A percentile compares a stretch with the other conserved stretches of the same genome.
phyloP scores from a whole-genome alignment of 2,888 invertebrate species.

The Stenoptilia bipunctidactyla region DNA sequence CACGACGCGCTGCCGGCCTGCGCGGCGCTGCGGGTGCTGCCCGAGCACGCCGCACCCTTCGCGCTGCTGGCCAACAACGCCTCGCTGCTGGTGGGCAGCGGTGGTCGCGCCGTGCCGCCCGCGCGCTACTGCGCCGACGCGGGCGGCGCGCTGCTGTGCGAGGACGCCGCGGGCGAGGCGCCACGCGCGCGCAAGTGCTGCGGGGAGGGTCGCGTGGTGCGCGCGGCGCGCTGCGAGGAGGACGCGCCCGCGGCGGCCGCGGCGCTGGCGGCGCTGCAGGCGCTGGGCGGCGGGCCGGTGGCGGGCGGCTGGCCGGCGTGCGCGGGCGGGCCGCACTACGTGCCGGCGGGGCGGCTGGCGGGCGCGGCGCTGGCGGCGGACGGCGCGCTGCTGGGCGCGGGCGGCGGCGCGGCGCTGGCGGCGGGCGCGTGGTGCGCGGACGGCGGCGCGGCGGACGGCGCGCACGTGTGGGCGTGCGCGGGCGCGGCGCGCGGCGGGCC shows the following conservation, averaged over 20 bases:
- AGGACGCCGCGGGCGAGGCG: constrained; percentile 39
- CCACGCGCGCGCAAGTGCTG: constrained; percentile 75
- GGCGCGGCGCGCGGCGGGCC: constrained; percentile 52
- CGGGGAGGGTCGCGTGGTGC: constrained; percentile 73
- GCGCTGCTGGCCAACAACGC: constrained; percentile 77
- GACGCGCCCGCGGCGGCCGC: constrained; percentile 26
- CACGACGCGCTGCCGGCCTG: constrained; percentile 44
- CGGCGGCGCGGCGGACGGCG: constrained; percentile 45
- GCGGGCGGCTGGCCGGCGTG: constrained; percentile 70
- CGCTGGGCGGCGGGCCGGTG: constrained; percentile 37
- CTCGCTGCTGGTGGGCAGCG: constrained; percentile 68
- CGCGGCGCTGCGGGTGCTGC: constrained; percentile 36
- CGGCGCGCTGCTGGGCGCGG: constrained; percentile 65
- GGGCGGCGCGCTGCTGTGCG: constrained; percentile 75
- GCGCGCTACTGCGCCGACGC: constrained; percentile 78
- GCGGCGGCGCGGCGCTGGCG: constrained; percentile 49
- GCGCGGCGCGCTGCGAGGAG: constrained; percentile 63
- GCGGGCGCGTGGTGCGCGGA: constrained; percentile 62
- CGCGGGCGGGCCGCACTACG: constrained; percentile 55
- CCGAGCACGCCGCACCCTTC: constrained; percentile 46
- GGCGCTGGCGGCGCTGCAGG: constrained; percentile 39
- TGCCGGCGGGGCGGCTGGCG: constrained; percentile 69
- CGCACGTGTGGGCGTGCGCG: constrained; percentile 44
- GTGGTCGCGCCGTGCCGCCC: constrained; percentile 35
- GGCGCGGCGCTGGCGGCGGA: constrained; percentile 61